These are phyloP conservation scores for Chrysotoxum bicinctum DNA, from an alignment of 2,888 invertebrate genomes.

Conservation along the genomic window DNA sequence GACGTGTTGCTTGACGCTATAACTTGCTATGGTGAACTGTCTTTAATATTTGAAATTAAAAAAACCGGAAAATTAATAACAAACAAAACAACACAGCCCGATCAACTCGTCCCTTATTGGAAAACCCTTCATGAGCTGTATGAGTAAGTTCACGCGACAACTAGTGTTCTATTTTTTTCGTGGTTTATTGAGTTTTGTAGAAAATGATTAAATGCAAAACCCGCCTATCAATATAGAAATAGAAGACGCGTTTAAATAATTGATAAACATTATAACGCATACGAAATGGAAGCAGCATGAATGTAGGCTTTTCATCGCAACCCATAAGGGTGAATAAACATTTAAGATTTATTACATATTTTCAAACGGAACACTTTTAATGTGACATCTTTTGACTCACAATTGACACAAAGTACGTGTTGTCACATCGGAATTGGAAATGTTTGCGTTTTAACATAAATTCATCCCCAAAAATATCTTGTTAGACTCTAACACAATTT, in stretches of 20 bases:
- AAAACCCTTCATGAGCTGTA: background rate
- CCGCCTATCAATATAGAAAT: background rate
- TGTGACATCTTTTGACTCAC: conserved; percentile 12
- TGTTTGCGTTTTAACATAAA: conserved; percentile 3
- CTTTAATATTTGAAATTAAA: too few relatives aligned
- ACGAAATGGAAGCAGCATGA: background rate
- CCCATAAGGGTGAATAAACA: conserved; percentile 24
- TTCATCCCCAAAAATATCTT: conserved; percentile 1
- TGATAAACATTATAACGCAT: background rate
- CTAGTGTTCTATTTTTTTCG: background rate
- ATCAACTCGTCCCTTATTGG: too few relatives aligned
- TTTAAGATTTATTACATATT: conserved; percentile 35
- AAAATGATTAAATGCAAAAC: background rate
- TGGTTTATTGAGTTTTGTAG: background rate
- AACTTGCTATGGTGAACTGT: too few relatives aligned
- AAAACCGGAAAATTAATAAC: too few relatives aligned
- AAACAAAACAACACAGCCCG: too few relatives aligned
- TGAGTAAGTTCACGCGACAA: background rate
- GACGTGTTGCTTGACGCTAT: too few relatives aligned
- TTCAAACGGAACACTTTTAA: conserved; percentile 10
- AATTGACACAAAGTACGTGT: conserved; percentile 8
- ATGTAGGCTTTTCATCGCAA: background rate
- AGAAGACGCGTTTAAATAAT: conserved; percentile 24
- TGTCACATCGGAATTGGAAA: conserved; percentile 19
- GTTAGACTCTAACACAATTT: background rate